phyloP scores from a whole-genome alignment of 2,113 vertebrate species.

The Ophthalmolycus amberensis region DNA sequence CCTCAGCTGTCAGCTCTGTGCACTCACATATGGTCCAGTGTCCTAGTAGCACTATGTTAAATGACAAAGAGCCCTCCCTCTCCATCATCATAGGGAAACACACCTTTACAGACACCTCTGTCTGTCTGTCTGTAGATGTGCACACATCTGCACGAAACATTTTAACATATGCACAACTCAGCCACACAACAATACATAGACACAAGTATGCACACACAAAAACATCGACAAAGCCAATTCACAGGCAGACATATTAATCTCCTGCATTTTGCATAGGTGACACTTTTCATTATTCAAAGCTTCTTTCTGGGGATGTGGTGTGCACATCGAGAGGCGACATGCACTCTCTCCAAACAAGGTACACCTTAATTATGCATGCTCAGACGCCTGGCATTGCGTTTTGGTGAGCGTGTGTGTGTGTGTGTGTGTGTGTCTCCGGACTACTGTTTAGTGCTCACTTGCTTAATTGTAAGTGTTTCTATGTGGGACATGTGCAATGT shows the following conservation, averaged over 20 bases:
- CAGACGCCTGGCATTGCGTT: constrained; percentile 77
- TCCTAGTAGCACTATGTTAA: constrained; percentile 71
- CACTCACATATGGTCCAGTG: constrained; percentile 77
- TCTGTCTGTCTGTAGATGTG: constrained; percentile 11
- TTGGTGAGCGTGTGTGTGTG: constrained; percentile 56
- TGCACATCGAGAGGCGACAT: constrained; percentile 80
- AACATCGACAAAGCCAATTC: constrained; percentile 71
- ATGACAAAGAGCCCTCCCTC: constrained; percentile 72
- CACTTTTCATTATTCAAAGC: constrained; percentile 87
- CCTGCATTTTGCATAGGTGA: constrained; percentile 86
- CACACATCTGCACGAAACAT: constrained; percentile 8
- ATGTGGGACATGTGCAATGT: constrained; percentile 14
- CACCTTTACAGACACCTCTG: constrained; percentile 57
- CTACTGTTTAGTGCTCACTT: constrained; percentile 35
- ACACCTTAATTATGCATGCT: constrained; percentile 85
- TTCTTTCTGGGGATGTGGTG: constrained; percentile 82
- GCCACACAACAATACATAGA: constrained; percentile 23
- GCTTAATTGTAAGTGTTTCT: constrained; percentile 51
- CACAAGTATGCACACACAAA: constrained; percentile 57
- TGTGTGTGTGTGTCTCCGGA: constrained; percentile 34
- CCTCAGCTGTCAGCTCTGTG: constrained; percentile 75
- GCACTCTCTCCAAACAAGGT: constrained; percentile 84
- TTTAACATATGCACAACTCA: constrained; percentile 46
- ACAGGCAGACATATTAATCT: constrained; percentile 75
- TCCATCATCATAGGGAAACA: constrained; percentile 58